Evolutionary conservation across 2,797 vertebrate genomes (phyloP).

Genomic region (Pseudomugil gertrudae): DNA sequence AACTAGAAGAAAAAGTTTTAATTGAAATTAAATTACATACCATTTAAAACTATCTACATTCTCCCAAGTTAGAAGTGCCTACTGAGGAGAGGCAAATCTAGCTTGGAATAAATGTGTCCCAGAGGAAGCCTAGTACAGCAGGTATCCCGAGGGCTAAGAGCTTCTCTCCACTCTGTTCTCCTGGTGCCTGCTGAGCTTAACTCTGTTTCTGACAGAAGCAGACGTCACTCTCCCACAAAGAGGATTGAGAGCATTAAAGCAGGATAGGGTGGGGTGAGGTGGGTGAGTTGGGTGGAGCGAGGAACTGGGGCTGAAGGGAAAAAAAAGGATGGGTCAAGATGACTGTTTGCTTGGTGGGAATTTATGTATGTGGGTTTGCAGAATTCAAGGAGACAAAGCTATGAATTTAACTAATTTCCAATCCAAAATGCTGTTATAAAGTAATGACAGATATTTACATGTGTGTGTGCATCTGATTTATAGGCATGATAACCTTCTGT

Average conservation of each 20-base stretch:
- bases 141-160: conserved; percentile 52
- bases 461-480: neutral
- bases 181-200: conserved; percentile 80
- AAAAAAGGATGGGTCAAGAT: conserved; percentile 67
- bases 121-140: conserved; percentile 45
- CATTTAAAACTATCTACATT: conserved; percentile 6
- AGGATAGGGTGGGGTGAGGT: conserved; percentile 70
- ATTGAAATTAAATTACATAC: conserved; percentile 14
- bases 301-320: conserved; percentile 51
- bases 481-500: neutral
- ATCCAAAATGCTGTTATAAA: conserved; percentile 26
- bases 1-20: conserved; percentile 3
- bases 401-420: conserved; percentile 49
- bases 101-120: conserved; percentile 34
- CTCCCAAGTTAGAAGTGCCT: conserved; percentile 19
- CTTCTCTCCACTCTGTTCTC: conserved; percentile 62
- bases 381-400: conserved; percentile 36
- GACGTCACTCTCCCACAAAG: conserved; percentile 87
- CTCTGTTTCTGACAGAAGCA: conserved; percentile 86
- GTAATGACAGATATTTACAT: neutral
- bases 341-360: conserved; percentile 58
- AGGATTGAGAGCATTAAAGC: conserved; percentile 88
- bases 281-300: conserved; percentile 66
- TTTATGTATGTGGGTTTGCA: conserved; percentile 17
- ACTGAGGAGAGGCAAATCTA: conserved; percentile 32